These are phyloP conservation scores for Odontesthes bonariensis DNA, from an alignment of 2,113 vertebrate species.

Conservation along the genomic window DNA sequence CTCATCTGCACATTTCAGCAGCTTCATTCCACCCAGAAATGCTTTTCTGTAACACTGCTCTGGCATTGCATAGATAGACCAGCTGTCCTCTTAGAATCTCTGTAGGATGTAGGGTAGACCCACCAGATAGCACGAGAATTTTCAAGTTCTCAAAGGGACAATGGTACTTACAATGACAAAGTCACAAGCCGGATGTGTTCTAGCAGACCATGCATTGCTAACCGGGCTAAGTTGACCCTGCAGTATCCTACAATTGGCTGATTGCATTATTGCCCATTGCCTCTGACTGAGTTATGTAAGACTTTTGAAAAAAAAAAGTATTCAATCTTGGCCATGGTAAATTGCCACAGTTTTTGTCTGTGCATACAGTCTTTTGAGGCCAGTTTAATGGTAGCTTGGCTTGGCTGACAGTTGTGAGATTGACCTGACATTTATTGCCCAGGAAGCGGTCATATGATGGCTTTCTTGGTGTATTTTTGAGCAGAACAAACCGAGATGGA, in stretches of 20 bases:
- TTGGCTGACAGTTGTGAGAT: conserved; percentile 48
- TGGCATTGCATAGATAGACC: conserved; percentile 31
- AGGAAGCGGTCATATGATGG: conserved; percentile 51
- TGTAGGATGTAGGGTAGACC: conserved; percentile 36
- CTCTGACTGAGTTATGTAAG: conserved; percentile 58
- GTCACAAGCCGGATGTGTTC: conserved; percentile 54
- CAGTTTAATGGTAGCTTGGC: conserved; percentile 61
- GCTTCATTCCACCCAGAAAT: background rate
- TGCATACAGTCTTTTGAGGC: conserved; percentile 62
- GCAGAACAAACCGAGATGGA: conserved; percentile 44
- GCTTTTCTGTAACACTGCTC: conserved; percentile 23
- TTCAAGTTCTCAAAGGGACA: conserved; percentile 58
- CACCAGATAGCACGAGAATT: conserved; percentile 45
- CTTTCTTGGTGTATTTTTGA: conserved; percentile 46
- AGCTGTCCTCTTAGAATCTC: conserved; percentile 45
- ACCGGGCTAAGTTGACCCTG: conserved; percentile 28
- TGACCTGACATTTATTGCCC: conserved; percentile 67
- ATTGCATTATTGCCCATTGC: conserved; percentile 62
- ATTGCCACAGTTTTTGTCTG: conserved; percentile 55
- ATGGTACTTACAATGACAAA: conserved; percentile 53
- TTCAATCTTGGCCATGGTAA: conserved; percentile 52
- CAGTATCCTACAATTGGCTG: conserved; percentile 45
- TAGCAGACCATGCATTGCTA: conserved; percentile 50
- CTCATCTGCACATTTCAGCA: conserved; percentile 11
- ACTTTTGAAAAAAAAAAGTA: conserved; percentile 16